Evolutionary conservation across 2,888 invertebrate species (phyloP), one percentile per base, ranked within the genome.

Genomic region (Syrista parreyssii): DNA sequence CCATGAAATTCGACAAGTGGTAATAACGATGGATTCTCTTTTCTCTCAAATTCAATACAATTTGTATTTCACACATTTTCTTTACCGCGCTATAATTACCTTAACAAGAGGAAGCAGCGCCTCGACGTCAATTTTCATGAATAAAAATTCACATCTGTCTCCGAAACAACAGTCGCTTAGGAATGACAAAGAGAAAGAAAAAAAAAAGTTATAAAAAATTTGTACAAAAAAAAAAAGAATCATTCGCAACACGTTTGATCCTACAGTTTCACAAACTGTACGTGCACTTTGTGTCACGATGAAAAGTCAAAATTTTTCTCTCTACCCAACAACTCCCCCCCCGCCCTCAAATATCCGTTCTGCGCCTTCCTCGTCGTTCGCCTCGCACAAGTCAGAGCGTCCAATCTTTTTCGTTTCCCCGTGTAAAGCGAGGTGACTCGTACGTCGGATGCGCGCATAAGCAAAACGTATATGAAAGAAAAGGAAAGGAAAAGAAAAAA

Each of bases 401-500:
- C 34, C 34, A 34, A 6, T 34, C 9, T 34, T 34, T 34, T 34
- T 9, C 9, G 4, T 34, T 34, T 34, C 9, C 55, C 55, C 55
- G 9, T 55, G 23, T 55, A 55, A 55, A 55, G 55, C 55, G 55
- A 34, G 34, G 34, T 4, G 34, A 34, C 34, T 55, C 55, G 55
- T 55, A 55, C 55, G 55, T 55, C 55, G 55, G 23, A 6, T 40
- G 40, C 40, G 15, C 40, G 15, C 2, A 3, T 23, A 75, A 71
- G 73, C 68, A 23, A 6, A 77, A 75, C 55, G 40, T 33, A 71
- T 69, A 72, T 68, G 68, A 68, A 76, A 71, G 76, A 79, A 76
- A 79, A 75, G 76, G 73, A 74, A 76, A 74, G 74, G 12, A 73
- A 76, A 76, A 74, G 74, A n/a, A 73, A 76, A 30, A 32, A 32